Base-by-base conservation (phyloP, 2,113 vertebrate species). In the Myiozetetes cayanensis region DNA sequence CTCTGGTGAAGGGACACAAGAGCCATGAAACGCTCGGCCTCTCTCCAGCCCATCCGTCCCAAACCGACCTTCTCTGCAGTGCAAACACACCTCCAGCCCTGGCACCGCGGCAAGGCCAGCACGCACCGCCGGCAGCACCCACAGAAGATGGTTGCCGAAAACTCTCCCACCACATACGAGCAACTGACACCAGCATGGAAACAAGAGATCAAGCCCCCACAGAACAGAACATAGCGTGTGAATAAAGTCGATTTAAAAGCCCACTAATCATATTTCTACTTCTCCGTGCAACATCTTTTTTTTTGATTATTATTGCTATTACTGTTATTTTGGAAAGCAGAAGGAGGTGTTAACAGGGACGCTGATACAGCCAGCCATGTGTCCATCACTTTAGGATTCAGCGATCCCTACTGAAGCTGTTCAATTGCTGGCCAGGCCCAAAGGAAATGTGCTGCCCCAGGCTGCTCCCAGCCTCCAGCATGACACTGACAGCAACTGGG, bases 401-500 rank as follows among this genome's bases (percentile, higher is more conserved):
- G 66, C 3, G 10, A 78, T 94, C 88, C 92, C 95, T 37, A 56
- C 96, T n/a, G 76, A 92, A 92, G 74, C 95, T 17, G 12, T 47
- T 93, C 91, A 85, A 71, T 74, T 8, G 49, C 93, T 24, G 89
- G 93, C 84, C 94, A 94, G 94, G 95, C 96, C 97, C 95, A 73
- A 66, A 90, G 95, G 65, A 92, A 96, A 97, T 89, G 89, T 44
- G 73, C 90, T 44, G 75, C 94, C 91, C 94, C 37, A 47, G 9
- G 61, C 95, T 72, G 94, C 90, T 97, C 96, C 83, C 59, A 31
- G 96, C 97, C 93, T 96, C 89, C 59, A 43, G 92, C 87, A 77
- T 14, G 35, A 96, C 96, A 96, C 93, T 39, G 50, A 91, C 53
- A 59, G 96, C 96, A 94, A 71, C 85, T 46, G 23, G 95, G 94